Conservation (phyloP, 2,888 invertebrate genomes). For the Orgyia antiqua region DNA sequence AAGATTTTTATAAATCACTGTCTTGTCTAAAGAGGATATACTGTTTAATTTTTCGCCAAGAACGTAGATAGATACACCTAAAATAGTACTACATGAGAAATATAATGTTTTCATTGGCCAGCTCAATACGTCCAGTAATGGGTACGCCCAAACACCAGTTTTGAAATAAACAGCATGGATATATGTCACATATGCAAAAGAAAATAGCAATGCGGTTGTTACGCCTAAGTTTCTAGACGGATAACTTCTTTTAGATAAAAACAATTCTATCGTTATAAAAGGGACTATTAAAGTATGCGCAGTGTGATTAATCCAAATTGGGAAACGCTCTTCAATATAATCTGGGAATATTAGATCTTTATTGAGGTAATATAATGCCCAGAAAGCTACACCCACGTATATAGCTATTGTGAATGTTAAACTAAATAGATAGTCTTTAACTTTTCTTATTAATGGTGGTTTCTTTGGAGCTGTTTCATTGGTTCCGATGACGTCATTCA, state of each 20-base stretch:
- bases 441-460: constrained; percentile 79
- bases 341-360: constrained; percentile 93
- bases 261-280: constrained; percentile 85
- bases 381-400: constrained; percentile 91
- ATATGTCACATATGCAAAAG: constrained; percentile 83
- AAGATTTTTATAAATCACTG: not conserved
- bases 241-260: constrained; percentile 83
- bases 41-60: constrained; percentile 85
- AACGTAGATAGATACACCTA: constrained; percentile 80
- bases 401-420: constrained; percentile 86
- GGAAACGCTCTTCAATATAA: constrained; percentile 87
- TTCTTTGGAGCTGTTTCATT: constrained; percentile 79
- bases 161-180: constrained; percentile 81
- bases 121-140: constrained; percentile 86
- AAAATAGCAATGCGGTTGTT: constrained; percentile 74
- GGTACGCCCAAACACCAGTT: constrained; percentile 93
- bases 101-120: constrained; percentile 80
- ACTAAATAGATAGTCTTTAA: constrained; percentile 82
- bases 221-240: constrained; percentile 82
- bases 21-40: constrained; percentile 73
- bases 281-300: constrained; percentile 91
- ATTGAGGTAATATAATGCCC: constrained; percentile 89
- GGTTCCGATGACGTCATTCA: constrained; percentile 87
- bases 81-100: constrained; percentile 82
- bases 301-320: constrained; percentile 92